Base-by-base conservation (phyloP, 2,888 invertebrate genomes). In the Vesta saturnalis region DNA sequence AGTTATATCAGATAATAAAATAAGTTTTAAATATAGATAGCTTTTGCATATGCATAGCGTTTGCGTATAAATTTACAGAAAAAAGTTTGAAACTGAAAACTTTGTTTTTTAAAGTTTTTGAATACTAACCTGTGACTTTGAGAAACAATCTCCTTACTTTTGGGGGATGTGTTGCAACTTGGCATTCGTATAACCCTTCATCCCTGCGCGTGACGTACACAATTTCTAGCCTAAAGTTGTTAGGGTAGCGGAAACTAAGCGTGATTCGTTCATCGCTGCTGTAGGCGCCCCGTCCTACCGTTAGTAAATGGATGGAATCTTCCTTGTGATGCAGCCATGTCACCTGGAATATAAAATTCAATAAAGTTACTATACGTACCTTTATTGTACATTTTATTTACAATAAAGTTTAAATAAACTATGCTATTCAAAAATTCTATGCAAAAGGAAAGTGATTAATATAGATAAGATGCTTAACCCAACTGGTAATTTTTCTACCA, bases 131-230 rank as follows among this genome's bases (percentile, higher is more conserved):
- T 75, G 87, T 89, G 74, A 89, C 86, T 80, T 86, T 85, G 62
- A 90, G 85, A 77, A 86, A 86, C 78, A 88, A 87, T 78, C 86
- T 86, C 79, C 88, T 87, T 70, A 88, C 87, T 80, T 88, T 84
- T 15, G 88, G 87, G 35, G 89, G 89, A 81, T 89, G 89, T 21
- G 89, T 89, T 58, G 89, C 87, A 67, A 90, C 87, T 83, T 90
- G 89, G 80, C 90, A 90, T 80, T 89, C 88, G 82, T 90, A 90
- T 58, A 88, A 82, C 10, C 89, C 89, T 72, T 88, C 88, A 78
- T 90, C 90, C 66, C 87, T 83, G 67, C 86, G 85, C 52, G 86
- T 86, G 69, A 89, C 87, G 78, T 86, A 87, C 69, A 85, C 84
- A 74, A 90, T 89, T 80, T 87, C 87, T 72, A 90, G 83, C 73